phyloP scores from a whole-genome alignment of 2,113 vertebrate species.

The Lasiurus borealis region DNA sequence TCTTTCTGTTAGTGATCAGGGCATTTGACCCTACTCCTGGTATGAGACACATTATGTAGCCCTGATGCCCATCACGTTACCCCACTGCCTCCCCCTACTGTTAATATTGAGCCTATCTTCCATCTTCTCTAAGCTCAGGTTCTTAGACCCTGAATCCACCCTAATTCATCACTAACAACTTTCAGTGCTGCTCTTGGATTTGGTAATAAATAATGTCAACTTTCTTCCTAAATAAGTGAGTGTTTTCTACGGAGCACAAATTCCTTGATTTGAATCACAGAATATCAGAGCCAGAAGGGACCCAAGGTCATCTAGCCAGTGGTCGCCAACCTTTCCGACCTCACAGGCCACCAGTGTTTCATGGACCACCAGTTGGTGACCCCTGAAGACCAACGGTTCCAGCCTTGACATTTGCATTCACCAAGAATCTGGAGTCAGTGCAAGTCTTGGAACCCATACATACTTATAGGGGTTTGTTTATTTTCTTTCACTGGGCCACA shows the following conservation, averaged over 20 bases:
- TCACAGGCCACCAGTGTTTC: no score
- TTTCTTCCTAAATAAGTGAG: slow-evolving; percentile 30
- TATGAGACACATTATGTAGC: background rate
- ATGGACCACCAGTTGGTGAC: no score
- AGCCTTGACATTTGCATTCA: background rate
- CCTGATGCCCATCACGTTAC: background rate
- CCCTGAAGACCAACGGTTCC: background rate
- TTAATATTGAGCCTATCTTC: background rate
- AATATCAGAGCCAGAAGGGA: background rate
- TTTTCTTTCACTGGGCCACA: background rate
- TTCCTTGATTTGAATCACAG: slow-evolving; percentile 35
- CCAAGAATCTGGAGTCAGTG: background rate
- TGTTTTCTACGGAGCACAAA: slow-evolving; percentile 1
- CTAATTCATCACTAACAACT: background rate
- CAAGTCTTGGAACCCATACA: background rate
- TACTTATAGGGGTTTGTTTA: background rate
- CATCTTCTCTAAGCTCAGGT: background rate
- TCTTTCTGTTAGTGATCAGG: background rate
- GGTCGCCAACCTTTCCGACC: no score
- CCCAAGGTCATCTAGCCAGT: background rate
- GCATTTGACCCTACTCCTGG: background rate
- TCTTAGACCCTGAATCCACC: background rate
- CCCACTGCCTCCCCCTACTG: background rate
- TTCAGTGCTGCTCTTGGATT: background rate
- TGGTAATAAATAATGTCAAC: background rate